Evolutionary conservation across 2,888 invertebrate genomes (phyloP), one percentile per base, ranked within the genome.

Genomic region (Erpobdella octoculata): DNA sequence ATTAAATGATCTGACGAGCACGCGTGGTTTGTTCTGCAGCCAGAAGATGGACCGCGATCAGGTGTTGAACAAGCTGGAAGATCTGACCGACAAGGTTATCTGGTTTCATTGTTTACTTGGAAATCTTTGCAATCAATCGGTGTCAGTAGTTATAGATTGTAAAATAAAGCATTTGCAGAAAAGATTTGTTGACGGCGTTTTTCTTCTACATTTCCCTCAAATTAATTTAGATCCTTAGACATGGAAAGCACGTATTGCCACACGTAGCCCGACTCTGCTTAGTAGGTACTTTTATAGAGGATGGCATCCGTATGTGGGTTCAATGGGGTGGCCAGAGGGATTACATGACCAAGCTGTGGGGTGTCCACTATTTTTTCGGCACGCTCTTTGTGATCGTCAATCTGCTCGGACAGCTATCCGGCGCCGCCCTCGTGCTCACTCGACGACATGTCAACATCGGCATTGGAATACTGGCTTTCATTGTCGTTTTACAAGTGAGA

Each of bases 291-390:
- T 99, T 99, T 86, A 87, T 98, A 75, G 98, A 98, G 86, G 98
- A 99, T 87, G 98, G 98, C 1, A 87, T 98, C 73, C 89, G 98
- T 74, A 99, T 99, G 98, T 98, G 94, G 90, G 91, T 93, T 80
- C 98, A 99, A 84, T 97, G 96, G 96, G 88, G 88, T 70, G 95
- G 96, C 81, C 96, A 96, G 84, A 87, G 93, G 58, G 94, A 96
- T 82, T 97, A 95, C 83, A 96, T 97, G 93, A 90, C 94, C 82
- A 89, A 21, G 21, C 59, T 93, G 18, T 97, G 96, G 98, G 90
- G 91, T 59, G 95, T 96, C 85, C 97, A 97, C 62, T 89, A 89
- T 70, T 89, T 97, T 83, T 84, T 98, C 74, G 95, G 94, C 67
- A 92, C 93, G n/a, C 78, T 94, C 77, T 99, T 99, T 85, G 97